A percentile compares a stretch with the other conserved stretches of the same genome.
Evolutionary conservation across 2,113 vertebrate species (phyloP).

Genomic region (Chaetops frenatus): DNA sequence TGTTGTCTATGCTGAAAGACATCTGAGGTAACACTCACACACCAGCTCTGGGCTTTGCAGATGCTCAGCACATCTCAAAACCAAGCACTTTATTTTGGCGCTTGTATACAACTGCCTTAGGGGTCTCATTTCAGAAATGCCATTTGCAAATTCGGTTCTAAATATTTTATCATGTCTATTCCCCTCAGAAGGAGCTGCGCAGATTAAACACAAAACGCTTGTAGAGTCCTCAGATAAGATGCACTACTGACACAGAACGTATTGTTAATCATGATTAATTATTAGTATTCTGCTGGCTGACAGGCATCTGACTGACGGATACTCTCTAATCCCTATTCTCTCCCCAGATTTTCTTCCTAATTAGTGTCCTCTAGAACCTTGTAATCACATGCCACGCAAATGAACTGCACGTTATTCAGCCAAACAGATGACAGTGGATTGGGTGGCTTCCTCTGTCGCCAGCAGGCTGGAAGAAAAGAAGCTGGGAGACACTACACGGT

Average conservation of each 20-base stretch:
- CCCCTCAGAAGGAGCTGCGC: neutral
- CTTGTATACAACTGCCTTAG: neutral
- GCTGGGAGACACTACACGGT: neutral
- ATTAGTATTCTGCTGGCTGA: conserved; percentile 11
- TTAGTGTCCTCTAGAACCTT: conserved; percentile 33
- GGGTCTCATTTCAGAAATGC: conserved; percentile 6
- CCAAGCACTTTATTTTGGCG: neutral
- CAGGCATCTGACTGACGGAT: neutral
- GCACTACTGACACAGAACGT: neutral
- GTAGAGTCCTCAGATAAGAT: conserved; percentile 6
- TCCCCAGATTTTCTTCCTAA: conserved; percentile 32
- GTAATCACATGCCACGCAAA: conserved; percentile 28
- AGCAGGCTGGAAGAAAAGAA: neutral
- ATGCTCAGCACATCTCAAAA: neutral
- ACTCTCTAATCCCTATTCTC: conserved; percentile 38
- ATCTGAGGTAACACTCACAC: neutral
- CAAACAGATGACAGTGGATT: neutral
- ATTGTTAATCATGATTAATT: conserved; percentile 33
- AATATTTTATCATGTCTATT: conserved; percentile 9
- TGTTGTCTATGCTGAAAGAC: neutral
- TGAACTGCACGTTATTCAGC: neutral
- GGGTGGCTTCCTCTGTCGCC: neutral
- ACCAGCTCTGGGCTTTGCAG: neutral
- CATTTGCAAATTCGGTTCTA: conserved; percentile 26
- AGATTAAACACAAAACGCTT: conserved; percentile 13